phyloP scores from a whole-genome alignment of 2,113 vertebrate genomes.

The Lophotis ruficrista region DNA sequence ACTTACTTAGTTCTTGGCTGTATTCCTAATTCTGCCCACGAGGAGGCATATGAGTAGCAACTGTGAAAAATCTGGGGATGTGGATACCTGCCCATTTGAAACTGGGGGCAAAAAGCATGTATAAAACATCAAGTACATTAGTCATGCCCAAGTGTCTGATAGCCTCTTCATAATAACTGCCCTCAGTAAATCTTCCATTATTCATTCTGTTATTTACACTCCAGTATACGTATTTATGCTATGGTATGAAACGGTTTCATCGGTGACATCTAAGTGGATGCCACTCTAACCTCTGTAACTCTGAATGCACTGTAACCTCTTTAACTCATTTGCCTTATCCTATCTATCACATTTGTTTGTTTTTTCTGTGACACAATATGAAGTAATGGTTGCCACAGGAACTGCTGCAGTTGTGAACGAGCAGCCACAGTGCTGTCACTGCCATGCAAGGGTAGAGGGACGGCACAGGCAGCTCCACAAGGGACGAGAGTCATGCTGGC shows the following conservation, averaged over 20 bases:
- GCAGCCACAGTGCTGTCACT: not conserved
- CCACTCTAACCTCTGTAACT: not conserved
- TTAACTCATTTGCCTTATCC: not conserved
- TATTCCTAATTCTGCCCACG: not conserved
- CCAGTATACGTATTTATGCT: not conserved
- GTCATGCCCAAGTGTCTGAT: not conserved
- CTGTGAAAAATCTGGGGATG: not conserved
- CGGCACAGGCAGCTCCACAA: fast-evolving
- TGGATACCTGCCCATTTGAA: not conserved
- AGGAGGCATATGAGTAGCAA: not conserved
- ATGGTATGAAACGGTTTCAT: not conserved
- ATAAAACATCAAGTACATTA: not conserved
- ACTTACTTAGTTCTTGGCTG: not conserved
- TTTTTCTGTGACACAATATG: not conserved
- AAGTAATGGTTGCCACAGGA: not conserved
- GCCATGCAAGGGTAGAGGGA: not conserved
- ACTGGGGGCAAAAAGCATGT: not conserved
- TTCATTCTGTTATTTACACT: not conserved
- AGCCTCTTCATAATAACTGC: not conserved
- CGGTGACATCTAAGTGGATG: not conserved
- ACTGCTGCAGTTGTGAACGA: not conserved
- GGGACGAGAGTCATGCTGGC: not conserved
- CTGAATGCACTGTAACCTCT: not conserved
- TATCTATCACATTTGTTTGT: not conserved
- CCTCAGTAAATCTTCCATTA: not conserved